These are phyloP conservation scores for Dinoponera quadriceps DNA, from an alignment of 1,140 invertebrate species.

Conservation along the genomic window DNA sequence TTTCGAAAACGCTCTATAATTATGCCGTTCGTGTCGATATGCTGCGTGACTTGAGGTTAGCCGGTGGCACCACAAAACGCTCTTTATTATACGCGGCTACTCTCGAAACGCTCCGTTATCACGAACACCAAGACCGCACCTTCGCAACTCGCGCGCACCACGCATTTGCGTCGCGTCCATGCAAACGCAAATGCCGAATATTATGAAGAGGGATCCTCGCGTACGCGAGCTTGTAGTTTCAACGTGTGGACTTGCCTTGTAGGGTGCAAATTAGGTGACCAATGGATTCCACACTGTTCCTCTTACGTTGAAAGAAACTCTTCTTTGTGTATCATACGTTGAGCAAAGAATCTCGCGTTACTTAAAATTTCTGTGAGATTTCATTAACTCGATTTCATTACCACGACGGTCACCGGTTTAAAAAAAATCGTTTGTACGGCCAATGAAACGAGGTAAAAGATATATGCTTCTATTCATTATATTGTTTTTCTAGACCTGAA, in stretches of 20 bases:
- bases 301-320: too few species aligned
- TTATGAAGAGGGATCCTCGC: background rate
- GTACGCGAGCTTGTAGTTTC: background rate
- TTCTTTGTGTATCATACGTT: too few species aligned
- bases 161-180: background rate
- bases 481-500: too few species aligned
- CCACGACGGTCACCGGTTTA: too few species aligned
- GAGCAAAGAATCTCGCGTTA: too few species aligned
- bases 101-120: constrained; percentile 52
- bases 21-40: constrained; percentile 72
- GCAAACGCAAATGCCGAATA: constrained; percentile 19
- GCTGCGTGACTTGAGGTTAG: constrained; percentile 70
- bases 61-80: constrained; percentile 62
- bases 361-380: too few species aligned
- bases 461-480: too few species aligned
- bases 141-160: constrained; percentile 20
- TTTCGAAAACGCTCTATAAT: constrained; percentile 64
- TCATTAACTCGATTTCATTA: too few species aligned
- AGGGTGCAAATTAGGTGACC: background rate
- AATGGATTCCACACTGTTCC: too few species aligned
- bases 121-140: constrained; percentile 56
- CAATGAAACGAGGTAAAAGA: too few species aligned
- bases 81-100: constrained; percentile 68
- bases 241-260: background rate
- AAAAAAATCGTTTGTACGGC: too few species aligned